phyloP scores from a whole-genome alignment of 1,140 invertebrate genomes.

The Leptinotarsa lineolata region DNA sequence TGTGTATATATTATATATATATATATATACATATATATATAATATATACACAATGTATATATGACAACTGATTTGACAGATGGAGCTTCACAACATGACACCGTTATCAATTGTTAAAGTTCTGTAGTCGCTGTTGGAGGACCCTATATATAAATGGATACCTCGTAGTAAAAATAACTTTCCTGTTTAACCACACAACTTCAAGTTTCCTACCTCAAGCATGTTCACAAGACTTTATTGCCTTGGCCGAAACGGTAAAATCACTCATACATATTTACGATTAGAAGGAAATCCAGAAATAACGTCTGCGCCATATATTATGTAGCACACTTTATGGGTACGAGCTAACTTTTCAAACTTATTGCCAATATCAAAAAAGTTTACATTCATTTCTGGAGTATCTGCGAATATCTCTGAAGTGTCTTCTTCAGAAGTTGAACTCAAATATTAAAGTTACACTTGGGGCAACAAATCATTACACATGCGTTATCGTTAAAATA shows the following conservation, averaged over 20 bases:
- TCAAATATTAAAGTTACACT: neutral
- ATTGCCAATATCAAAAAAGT: neutral
- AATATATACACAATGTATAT: too few relatives aligned
- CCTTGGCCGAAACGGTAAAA: neutral
- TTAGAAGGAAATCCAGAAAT: neutral
- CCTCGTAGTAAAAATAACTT: too few relatives aligned
- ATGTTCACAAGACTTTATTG: neutral
- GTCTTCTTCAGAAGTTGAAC: neutral
- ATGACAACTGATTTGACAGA: too few relatives aligned
- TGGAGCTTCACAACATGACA: too few relatives aligned
- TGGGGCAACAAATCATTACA: too few relatives aligned
- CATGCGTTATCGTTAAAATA: too few relatives aligned
- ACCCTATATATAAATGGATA: too few relatives aligned
- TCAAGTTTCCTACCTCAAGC: neutral
- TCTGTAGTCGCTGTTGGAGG: too few relatives aligned
- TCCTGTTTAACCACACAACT: neutral
- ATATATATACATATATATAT: too few relatives aligned
- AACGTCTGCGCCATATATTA: neutral
- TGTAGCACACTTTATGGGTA: neutral
- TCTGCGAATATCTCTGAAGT: neutral
- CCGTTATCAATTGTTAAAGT: too few relatives aligned
- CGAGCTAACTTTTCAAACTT: neutral
- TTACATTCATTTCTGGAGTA: neutral
- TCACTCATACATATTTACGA: conserved; percentile 1
- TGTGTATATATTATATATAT: too few relatives aligned